These are phyloP conservation scores for Macrostomum cliftonense DNA, from an alignment of 2,888 invertebrate genomes.

Conservation along the genomic window DNA sequence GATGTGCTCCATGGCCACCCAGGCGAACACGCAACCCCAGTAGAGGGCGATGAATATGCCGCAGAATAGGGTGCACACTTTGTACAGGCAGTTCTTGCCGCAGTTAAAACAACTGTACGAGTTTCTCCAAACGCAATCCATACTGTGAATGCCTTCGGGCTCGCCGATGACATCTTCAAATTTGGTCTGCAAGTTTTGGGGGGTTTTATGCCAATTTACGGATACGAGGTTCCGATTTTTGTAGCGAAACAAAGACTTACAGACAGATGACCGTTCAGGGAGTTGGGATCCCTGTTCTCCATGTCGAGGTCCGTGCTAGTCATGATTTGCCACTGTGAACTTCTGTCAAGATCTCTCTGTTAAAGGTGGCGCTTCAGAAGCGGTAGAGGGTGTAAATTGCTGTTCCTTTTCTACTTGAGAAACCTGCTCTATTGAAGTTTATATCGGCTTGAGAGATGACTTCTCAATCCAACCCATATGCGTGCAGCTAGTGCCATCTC, in stretches of 20 bases:
- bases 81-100: conserved; percentile 51
- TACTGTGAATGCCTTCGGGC: conserved; percentile 17
- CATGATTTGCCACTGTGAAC: no score
- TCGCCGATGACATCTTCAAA: conserved; percentile 19
- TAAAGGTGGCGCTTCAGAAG: no score
- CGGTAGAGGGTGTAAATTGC: no score
- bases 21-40: conserved; percentile 30
- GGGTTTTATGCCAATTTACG: no score
- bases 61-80: conserved; percentile 46
- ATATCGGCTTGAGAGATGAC: no score
- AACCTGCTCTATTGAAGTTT: no score
- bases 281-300: conserved; percentile 53
- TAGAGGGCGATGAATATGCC: conserved; percentile 50
- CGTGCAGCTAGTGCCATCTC: no score
- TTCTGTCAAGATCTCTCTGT: no score
- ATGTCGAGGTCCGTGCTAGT: conserved; percentile 32
- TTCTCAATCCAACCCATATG: no score
- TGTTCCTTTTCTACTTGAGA: no score
- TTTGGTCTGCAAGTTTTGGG: conserved; percentile 36
- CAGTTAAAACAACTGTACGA: conserved; percentile 49
- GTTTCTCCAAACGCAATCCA: conserved; percentile 53
- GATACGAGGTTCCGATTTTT: no score
- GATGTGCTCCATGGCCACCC: conserved; percentile 47
- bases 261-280: conserved; percentile 51
- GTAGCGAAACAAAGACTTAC: conserved; percentile 32